Conservation (phyloP, 1,140 invertebrate species). For the Tribolium castaneum region DNA sequence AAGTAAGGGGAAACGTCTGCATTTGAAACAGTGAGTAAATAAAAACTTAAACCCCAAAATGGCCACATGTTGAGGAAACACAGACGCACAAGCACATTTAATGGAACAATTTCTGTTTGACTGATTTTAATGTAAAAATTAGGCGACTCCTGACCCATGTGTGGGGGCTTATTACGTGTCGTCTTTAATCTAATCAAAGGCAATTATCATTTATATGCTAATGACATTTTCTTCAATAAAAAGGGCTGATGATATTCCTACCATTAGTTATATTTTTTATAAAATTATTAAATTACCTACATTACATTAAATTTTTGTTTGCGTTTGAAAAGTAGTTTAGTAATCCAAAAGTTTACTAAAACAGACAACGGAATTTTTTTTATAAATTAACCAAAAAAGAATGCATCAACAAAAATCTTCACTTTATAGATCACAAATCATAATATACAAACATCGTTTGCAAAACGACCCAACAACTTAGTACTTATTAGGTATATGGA, state of each 20-base stretch:
- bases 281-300: too few species aligned
- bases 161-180: slow-evolving; percentile 16
- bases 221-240: neutral
- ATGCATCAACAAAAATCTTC: too few species aligned
- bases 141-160: neutral
- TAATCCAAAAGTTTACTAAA: too few species aligned
- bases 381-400: too few species aligned
- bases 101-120: slow-evolving; percentile 3
- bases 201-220: slow-evolving; percentile 31
- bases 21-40: slow-evolving; percentile 16
- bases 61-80: neutral
- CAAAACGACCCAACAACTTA: too few species aligned
- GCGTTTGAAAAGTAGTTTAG: too few species aligned
- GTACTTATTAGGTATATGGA: too few species aligned
- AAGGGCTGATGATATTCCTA: neutral
- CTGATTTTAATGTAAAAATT: slow-evolving; percentile 29
- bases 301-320: too few species aligned
- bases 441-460: too few species aligned
- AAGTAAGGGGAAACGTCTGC: slow-evolving; percentile 33
- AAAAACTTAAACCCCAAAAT: neutral
- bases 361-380: too few species aligned
- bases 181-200: slow-evolving; percentile 7
- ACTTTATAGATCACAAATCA: too few species aligned
- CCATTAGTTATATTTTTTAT: neutral
- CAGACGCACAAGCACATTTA: slow-evolving; percentile 3